These are phyloP conservation scores for Agapornis canus DNA, from an alignment of 2,797 vertebrate species.

Conservation along the genomic window DNA sequence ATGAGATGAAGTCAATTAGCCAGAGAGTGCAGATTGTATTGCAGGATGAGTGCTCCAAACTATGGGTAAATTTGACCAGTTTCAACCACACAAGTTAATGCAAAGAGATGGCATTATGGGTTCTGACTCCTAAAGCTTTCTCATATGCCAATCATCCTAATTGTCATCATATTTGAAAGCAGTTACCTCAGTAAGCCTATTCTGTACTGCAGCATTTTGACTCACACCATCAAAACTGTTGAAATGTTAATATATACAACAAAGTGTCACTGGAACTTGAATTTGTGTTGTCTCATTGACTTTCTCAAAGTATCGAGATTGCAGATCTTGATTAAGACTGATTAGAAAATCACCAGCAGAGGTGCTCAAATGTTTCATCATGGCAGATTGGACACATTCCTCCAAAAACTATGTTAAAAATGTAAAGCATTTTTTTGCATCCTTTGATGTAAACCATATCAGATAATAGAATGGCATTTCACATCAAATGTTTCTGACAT, in stretches of 20 bases:
- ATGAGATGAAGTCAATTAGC: not conserved
- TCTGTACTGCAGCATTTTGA: not conserved
- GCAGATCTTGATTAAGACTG: not conserved
- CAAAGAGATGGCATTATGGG: not conserved
- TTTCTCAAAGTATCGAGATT: not conserved
- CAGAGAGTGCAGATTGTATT: not conserved
- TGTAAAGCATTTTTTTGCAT: not conserved
- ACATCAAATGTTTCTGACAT: not conserved
- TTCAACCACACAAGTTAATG: not conserved
- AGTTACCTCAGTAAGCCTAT: not conserved
- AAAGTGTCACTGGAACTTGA: not conserved
- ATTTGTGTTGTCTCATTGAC: not conserved
- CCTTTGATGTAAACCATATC: not conserved
- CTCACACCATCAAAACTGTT: not conserved
- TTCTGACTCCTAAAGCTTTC: not conserved
- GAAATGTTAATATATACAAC: not conserved
- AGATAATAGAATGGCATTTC: not conserved
- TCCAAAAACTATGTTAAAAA: not conserved
- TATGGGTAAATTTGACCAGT: not conserved
- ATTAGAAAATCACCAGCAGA: not conserved
- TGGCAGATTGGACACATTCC: not conserved
- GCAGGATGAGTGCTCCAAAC: not conserved
- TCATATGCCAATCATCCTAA: not conserved
- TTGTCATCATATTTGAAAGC: not conserved
- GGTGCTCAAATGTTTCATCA: not conserved